phyloP scores from a whole-genome alignment of 2,888 invertebrate genomes.

The Drosophila testacea region DNA sequence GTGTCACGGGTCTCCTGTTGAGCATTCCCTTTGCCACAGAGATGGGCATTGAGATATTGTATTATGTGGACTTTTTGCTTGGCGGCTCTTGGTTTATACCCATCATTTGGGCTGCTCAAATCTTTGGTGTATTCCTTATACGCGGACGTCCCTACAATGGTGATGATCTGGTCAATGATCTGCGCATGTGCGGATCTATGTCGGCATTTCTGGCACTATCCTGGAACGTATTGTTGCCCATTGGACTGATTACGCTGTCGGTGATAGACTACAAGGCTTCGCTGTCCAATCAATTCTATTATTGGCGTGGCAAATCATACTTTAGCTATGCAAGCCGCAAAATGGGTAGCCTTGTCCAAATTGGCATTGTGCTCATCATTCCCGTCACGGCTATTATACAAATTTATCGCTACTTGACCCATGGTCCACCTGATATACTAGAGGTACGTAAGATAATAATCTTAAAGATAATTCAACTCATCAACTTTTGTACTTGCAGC shows the following conservation, averaged over 20 bases:
- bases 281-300: slow-evolving; percentile 89
- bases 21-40: slow-evolving; percentile 95
- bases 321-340: slow-evolving; percentile 93
- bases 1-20: slow-evolving; percentile 92
- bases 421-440: slow-evolving; percentile 93
- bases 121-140: slow-evolving; percentile 93
- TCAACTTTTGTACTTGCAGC: slow-evolving; percentile 86
- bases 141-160: slow-evolving; percentile 94
- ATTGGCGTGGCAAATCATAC: slow-evolving; percentile 90
- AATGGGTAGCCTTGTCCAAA: slow-evolving; percentile 91
- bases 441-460: slow-evolving; percentile 88
- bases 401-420: slow-evolving; percentile 91
- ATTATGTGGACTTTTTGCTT: slow-evolving; percentile 93
- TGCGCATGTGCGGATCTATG: slow-evolving; percentile 86
- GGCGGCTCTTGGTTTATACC: slow-evolving; percentile 96
- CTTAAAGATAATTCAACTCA: not conserved
- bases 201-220: slow-evolving; percentile 90
- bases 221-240: slow-evolving; percentile 95
- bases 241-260: slow-evolving; percentile 90
- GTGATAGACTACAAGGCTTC: slow-evolving; percentile 90
- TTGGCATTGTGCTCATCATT: slow-evolving; percentile 90
- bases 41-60: slow-evolving; percentile 92
- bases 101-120: slow-evolving; percentile 90
- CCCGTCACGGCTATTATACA: slow-evolving; percentile 87
- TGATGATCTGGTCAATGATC: slow-evolving; percentile 84